A percentile compares a stretch with the other conserved stretches of the same genome.
Evolutionary conservation across 2,888 invertebrate genomes (phyloP).

Genomic region (Pristionchus arcanus): DNA sequence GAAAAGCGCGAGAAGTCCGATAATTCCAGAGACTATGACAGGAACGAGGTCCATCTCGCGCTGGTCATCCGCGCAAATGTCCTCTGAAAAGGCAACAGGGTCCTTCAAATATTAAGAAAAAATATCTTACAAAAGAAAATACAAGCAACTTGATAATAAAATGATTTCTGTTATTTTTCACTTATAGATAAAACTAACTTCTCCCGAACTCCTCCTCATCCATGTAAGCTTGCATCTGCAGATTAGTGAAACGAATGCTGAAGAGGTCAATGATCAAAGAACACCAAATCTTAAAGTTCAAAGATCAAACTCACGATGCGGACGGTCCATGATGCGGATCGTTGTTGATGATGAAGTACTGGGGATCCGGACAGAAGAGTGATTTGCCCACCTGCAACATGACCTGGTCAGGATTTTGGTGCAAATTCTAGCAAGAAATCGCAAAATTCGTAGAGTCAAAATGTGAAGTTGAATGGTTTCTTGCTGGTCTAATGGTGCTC

Average conservation of each 20-base stretch:
- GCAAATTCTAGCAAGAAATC: no score
- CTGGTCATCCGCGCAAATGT: slow-evolving; percentile 66
- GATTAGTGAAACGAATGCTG: slow-evolving; percentile 63
- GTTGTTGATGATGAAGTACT: slow-evolving; percentile 65
- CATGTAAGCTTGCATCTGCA: slow-evolving; percentile 64
- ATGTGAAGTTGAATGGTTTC: no score
- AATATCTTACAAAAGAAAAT: background rate
- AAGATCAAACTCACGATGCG: slow-evolving; percentile 61
- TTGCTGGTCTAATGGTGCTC: no score
- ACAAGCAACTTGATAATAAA: background rate
- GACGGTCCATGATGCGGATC: slow-evolving; percentile 59
- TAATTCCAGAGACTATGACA: slow-evolving; percentile 64
- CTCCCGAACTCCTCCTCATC: slow-evolving; percentile 54
- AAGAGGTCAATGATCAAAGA: slow-evolving; percentile 49
- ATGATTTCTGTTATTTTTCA: no score
- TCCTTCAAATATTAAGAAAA: background rate
- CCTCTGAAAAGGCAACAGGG: slow-evolving; percentile 57
- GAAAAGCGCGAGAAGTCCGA: slow-evolving; percentile 63
- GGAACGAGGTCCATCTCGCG: slow-evolving; percentile 64
- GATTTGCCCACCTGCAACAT: slow-evolving; percentile 56
- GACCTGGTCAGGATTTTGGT: no score
- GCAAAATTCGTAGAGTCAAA: no score
- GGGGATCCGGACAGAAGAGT: slow-evolving; percentile 63
- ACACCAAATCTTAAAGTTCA: background rate
- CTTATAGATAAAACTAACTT: no score